Conservation (phyloP, 35 echinoderm and acorn worm genomes). For the Patiria miniata region DNA sequence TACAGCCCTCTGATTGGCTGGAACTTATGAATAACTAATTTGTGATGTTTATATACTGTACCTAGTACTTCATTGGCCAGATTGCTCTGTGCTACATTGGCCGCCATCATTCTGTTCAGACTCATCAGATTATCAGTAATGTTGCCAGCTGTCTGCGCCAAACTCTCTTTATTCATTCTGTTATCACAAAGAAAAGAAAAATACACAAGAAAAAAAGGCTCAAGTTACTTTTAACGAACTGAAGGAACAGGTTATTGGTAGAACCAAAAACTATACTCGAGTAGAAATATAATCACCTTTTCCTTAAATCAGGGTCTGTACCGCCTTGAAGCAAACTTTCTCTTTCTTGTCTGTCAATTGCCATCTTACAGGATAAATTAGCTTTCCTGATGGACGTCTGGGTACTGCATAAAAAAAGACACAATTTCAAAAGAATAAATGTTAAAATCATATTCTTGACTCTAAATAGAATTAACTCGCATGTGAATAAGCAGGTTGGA, state of each 20-base stretch:
- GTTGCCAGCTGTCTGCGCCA: slow-evolving; percentile 93
- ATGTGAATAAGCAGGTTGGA: no score
- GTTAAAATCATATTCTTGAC: no score
- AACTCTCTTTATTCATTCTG: slow-evolving; percentile 91
- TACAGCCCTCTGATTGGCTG: no score
- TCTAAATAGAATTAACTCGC: no score
- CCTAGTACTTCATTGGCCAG: slow-evolving; percentile 84
- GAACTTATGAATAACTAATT: background rate
- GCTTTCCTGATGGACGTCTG: slow-evolving; percentile 89
- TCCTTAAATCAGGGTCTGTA: slow-evolving; percentile 86
- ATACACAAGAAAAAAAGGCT: background rate
- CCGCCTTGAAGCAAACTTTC: slow-evolving; percentile 68
- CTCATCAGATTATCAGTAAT: slow-evolving; percentile 92
- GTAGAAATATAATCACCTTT: slow-evolving; percentile 63
- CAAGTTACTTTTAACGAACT: background rate
- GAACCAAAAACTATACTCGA: background rate
- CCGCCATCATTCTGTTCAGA: slow-evolving; percentile 90
- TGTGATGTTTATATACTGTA: slow-evolving; percentile 12
- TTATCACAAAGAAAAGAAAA: slow-evolving; percentile 27
- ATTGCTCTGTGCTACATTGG: slow-evolving; percentile 78
- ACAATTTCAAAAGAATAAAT: background rate
- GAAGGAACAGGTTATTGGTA: background rate
- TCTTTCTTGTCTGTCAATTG: slow-evolving; percentile 67
- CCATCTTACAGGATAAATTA: slow-evolving; percentile 88
- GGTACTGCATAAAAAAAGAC: slow-evolving; percentile 60